phyloP scores from a whole-genome alignment of 2,113 vertebrate genomes.

The Ptilorrhoa leucosticta region DNA sequence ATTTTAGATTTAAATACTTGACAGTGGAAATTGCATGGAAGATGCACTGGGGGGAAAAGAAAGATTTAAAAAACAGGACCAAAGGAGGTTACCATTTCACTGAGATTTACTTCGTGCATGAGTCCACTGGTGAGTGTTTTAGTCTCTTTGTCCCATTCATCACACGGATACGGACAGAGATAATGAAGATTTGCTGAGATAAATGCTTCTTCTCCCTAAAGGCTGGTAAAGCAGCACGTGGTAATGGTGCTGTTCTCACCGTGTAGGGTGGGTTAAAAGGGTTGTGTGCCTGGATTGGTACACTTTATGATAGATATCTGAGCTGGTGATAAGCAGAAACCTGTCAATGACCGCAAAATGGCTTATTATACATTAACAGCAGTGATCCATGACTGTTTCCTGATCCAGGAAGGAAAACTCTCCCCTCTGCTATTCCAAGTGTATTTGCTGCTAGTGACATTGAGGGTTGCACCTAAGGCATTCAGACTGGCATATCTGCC shows the following conservation, averaged over 20 bases:
- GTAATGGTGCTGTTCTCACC: not conserved
- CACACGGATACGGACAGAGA: not conserved
- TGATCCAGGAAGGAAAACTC: not conserved
- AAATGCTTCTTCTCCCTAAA: not conserved
- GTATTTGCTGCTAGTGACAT: not conserved
- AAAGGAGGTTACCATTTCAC: not conserved
- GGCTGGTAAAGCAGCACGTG: not conserved
- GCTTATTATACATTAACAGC: not conserved
- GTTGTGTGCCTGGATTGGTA: not conserved
- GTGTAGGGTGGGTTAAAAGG: not conserved
- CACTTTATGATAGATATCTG: not conserved
- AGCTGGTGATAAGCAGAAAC: not conserved
- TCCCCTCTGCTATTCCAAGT: not conserved
- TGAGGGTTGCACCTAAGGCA: not conserved
- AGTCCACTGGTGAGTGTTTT: not conserved
- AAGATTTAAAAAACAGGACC: not conserved
- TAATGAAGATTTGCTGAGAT: not conserved
- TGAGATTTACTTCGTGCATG: not conserved
- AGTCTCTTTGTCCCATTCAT: not conserved
- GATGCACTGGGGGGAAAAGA: rapidly evolving
- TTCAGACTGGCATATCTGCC: not conserved
- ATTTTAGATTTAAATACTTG: not conserved
- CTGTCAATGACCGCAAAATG: not conserved
- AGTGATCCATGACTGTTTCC: not conserved
- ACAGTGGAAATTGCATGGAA: not conserved